Evolutionary conservation across 2,797 vertebrate species (phyloP), one percentile per base, ranked within the genome.

Genomic region (Benthosema pterotum): DNA sequence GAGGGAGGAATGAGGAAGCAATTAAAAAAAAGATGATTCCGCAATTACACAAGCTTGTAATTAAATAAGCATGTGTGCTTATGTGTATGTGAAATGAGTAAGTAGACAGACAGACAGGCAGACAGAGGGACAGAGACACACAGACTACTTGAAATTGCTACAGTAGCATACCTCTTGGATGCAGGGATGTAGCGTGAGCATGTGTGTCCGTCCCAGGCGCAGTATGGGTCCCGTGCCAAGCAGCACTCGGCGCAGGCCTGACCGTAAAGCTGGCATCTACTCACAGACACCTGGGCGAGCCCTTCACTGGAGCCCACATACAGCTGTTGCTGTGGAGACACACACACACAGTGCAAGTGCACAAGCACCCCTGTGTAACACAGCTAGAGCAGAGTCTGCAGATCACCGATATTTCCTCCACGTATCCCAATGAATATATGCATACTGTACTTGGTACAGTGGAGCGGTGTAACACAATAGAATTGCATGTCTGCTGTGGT

Each of bases 241-340:
- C 98, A 99, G 84, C 97, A 99, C 66, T 99, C 97, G 4, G 96
- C 95, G 59, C 97, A 99, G 45, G 94, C 96, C 80, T 98, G 95
- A 57, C 97, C 98, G 13, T 99, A 99, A 63, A 94, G 95, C 75
- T 94, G 93, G 79, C 98, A 99, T 88, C 97, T 94, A 89, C 98
- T 97, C 81, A 98, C 88, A 3, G 96, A 94, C 60, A 99, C 95
- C 90, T 98, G 97, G 77, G 94, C 95, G 8, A 99, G 86, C 19
- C 95, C 95, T 69, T 96, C 93, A 49, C 80, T 90, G 65, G 97
- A 98, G 79, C 96, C 96, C 72, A 98, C 91, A 59, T 96, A 99
- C 83, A 99, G 93, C 80, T 98, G 95, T 94, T 99, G 97, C 98
- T 99, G 68, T 55, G 92, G 84, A 87, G 57, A 86, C 71, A 85